Evolutionary conservation across 2,888 invertebrate genomes (phyloP).

Genomic region (Rhopalosiphum nymphaeae): DNA sequence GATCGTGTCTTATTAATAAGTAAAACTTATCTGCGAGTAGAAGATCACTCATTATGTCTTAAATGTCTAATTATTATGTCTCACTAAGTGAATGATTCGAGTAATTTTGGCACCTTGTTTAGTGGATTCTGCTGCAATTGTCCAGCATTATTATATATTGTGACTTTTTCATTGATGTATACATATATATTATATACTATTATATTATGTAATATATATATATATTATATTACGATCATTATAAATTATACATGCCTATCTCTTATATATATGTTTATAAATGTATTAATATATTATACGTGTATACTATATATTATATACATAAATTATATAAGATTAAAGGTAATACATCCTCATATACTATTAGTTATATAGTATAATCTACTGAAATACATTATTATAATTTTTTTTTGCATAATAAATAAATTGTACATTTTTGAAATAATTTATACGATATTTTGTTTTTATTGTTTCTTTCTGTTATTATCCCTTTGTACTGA

Average conservation of each 20-base stretch:
- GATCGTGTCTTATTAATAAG: slow-evolving; percentile 44
- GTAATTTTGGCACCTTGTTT: slow-evolving; percentile 61
- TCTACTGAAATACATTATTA: slow-evolving; percentile 61
- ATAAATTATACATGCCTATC: slow-evolving; percentile 61
- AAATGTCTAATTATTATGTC: slow-evolving; percentile 63
- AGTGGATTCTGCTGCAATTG: slow-evolving; percentile 52
- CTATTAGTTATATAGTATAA: slow-evolving; percentile 65
- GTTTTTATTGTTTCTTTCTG: background rate
- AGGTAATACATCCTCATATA: slow-evolving; percentile 61
- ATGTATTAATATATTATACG: slow-evolving; percentile 43
- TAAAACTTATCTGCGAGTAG: slow-evolving; percentile 64
- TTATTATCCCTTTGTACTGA: background rate
- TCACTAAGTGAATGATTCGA: slow-evolving; percentile 57
- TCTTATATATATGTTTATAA: slow-evolving; percentile 55
- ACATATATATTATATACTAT: slow-evolving; percentile 45
- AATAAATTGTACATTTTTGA: slow-evolving; percentile 64
- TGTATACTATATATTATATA: slow-evolving; percentile 45
- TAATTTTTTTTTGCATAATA: slow-evolving; percentile 63
- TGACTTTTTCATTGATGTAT: slow-evolving; percentile 62
- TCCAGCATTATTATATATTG: slow-evolving; percentile 57
- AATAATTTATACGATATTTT: slow-evolving; percentile 46
- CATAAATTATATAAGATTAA: slow-evolving; percentile 56
- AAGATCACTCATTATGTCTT: slow-evolving; percentile 64
- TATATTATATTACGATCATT: slow-evolving; percentile 39
- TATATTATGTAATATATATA: slow-evolving; percentile 13